Base-by-base conservation (phyloP, 2,888 invertebrate genomes). In the Stratiomys singularior region DNA sequence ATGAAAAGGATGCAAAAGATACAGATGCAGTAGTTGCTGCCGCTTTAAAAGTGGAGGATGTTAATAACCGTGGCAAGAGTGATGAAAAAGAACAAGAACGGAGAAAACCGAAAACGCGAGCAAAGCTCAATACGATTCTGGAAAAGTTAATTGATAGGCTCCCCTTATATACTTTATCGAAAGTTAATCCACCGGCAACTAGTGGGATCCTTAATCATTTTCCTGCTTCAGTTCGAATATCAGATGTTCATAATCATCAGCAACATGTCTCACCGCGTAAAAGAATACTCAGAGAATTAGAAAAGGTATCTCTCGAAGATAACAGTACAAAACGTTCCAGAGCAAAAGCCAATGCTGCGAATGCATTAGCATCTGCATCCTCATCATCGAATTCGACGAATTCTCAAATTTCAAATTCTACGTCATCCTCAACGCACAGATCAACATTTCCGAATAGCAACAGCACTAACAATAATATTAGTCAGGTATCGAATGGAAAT, bases 271-370 rank as follows among this genome's bases (percentile, higher is more conserved):
- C 95, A 79, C 95, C 95, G 71, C 90, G 95, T 56, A 95, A 95
- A 85, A 90, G 95, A 82, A 93, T 95, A 86, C 88, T 95, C 80
- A 90, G 94, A 76, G 95, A 95, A 86, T 89, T 95, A 84, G 95
- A 95, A 85, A 90, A 92, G 83, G 93, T 93, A 7, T 92, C 91
- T 46, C 60, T 79, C 25, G 79, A 79, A 63, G 79, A 79, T 63
- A 77, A 63, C 28, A 79, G 47, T 76, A 80, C 77, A 46, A 80
- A 80, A 63, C 74, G 80, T 21, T 78, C 78, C 18, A 88, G 82
- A 85, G 88, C 85, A 86, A 88, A 78, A 83, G 84, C 80, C 82
- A 84, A 72, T 83, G 84, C 84, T 83, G 80, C 83, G 81, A 67
- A 82, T 82, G 78, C 83, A 83, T 64, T 81, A 77, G 77, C 81